Percentiles rank a stretch among this genome's conserved stretches.
phyloP scores from a whole-genome alignment of 2,113 vertebrate species.

The Chamaetylas fuelleborni region DNA sequence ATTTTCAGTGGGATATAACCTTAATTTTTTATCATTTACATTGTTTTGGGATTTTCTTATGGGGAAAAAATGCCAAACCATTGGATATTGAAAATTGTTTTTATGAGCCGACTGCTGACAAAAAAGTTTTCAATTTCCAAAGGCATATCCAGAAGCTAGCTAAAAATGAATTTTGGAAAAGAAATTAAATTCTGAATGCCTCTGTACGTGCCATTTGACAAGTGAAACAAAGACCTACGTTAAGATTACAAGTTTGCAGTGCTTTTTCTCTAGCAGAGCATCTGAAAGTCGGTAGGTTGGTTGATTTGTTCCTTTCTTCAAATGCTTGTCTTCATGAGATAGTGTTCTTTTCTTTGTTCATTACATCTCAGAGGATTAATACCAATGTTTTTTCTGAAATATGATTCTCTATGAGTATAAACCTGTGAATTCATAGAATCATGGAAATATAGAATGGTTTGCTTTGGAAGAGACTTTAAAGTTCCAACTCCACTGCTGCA shows the following conservation, averaged over 20 bases:
- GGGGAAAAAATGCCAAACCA: neutral
- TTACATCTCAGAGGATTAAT: neutral
- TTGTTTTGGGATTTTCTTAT: neutral
- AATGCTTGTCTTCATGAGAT: neutral
- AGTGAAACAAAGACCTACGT: neutral
- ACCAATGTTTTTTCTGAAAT: neutral
- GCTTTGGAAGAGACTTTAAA: neutral
- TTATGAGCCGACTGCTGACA: neutral
- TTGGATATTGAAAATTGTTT: neutral
- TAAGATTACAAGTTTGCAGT: neutral
- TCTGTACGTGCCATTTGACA: neutral
- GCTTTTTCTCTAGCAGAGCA: neutral
- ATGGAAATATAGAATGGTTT: neutral
- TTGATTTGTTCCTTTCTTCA: neutral
- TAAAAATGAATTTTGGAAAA: neutral
- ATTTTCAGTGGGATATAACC: neutral
- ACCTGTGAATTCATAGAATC: neutral
- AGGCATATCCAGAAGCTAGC: neutral
- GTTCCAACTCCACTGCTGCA: neutral
- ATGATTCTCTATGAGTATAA: neutral
- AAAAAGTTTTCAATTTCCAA: neutral
- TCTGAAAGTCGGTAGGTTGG: neutral
- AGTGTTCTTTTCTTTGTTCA: neutral
- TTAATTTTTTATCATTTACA: rapidly evolving
- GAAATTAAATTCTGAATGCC: neutral